Evolutionary conservation across 2,888 invertebrate genomes (phyloP).

Genomic region (Metallyticus violacea): DNA sequence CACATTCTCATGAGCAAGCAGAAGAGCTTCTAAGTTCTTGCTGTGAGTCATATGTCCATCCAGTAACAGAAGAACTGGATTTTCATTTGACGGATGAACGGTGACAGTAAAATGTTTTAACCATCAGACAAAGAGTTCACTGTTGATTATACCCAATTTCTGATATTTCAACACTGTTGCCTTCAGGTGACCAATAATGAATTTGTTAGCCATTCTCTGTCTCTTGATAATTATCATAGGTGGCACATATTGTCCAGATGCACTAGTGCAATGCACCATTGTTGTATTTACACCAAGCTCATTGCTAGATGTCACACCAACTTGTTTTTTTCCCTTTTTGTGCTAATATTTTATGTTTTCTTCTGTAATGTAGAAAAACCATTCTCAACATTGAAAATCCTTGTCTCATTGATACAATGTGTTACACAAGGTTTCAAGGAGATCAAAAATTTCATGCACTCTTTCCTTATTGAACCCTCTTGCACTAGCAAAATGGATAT

Average conservation of each 20-base stretch:
- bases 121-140: not conserved
- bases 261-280: too few species aligned
- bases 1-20: conserved; percentile 34
- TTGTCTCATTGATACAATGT: too few species aligned
- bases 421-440: too few species aligned
- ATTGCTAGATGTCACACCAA: not conserved
- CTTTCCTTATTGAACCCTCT: too few species aligned
- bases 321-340: too few species aligned
- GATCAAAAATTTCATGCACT: too few species aligned
- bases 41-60: conserved; percentile 39
- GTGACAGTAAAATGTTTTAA: not conserved
- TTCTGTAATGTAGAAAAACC: too few species aligned
- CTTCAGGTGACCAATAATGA: not conserved
- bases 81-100: not conserved
- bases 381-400: too few species aligned
- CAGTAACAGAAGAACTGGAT: conserved; percentile 34
- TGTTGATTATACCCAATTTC: conserved; percentile 19
- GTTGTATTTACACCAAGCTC: not conserved
- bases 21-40: conserved; percentile 37
- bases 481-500: too few species aligned
- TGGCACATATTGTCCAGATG: not conserved
- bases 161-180: not conserved
- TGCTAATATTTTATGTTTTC: too few species aligned
- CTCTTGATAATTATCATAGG: not conserved
- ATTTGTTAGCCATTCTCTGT: not conserved